Evolutionary conservation across 1,140 invertebrate genomes (phyloP).

Genomic region (Hyposmocoma kahamanoa): DNA sequence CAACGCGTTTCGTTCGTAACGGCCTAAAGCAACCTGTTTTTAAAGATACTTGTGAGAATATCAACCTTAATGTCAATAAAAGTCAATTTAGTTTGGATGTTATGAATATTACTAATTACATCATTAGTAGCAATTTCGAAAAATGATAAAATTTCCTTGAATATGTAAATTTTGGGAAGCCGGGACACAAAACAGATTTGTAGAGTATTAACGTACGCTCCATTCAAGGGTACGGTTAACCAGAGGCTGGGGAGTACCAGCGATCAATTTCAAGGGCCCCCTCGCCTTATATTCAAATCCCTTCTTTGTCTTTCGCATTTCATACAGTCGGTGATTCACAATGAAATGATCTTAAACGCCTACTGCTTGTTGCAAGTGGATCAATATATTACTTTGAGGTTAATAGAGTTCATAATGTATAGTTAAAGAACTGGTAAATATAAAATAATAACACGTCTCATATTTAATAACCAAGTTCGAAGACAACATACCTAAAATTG

Average conservation of each 20-base stretch:
- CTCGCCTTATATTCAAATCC: constrained; percentile 64
- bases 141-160: no score
- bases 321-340: constrained; percentile 54
- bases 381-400: neutral
- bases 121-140: no score
- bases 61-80: no score
- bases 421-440: no score
- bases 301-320: constrained; percentile 63
- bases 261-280: constrained; percentile 70
- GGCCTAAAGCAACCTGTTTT: constrained; percentile 14
- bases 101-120: no score
- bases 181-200: constrained; percentile 53
- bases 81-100: no score
- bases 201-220: constrained; percentile 38
- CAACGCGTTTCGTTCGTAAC: constrained; percentile 29
- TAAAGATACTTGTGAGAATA: no score
- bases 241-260: constrained; percentile 54
- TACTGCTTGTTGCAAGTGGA: neutral
- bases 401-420: constrained; percentile 1
- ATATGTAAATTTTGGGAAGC: no score
- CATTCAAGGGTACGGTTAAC: constrained; percentile 54
- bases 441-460: no score
- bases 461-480: no score
- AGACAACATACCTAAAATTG: no score
- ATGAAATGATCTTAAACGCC: constrained; percentile 20